Evolutionary conservation across 2,888 invertebrate genomes (phyloP), one percentile per base, ranked within the genome.

Genomic region (Limenitis arthemis): DNA sequence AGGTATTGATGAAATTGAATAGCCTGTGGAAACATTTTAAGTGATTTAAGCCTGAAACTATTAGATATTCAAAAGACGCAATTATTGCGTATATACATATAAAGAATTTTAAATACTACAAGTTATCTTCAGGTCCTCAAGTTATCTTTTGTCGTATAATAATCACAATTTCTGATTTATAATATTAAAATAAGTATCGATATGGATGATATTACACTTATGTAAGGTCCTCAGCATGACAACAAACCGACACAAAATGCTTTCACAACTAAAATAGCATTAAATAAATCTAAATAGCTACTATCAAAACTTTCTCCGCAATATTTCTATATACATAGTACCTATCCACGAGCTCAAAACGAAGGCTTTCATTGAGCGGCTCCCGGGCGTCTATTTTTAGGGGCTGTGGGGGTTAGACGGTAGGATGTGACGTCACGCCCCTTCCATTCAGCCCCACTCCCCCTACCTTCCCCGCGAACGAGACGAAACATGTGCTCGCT

Each of bases 321-420:
- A 6, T 46, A 39, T 44, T 38, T 38, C 34, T 36, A 39, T 40
- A 44, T 40, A 41, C 28, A 46, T 31, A 38, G 12, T 46, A 46
- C 8, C 20, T 39, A 38, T 12, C 30, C 37, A 43, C n/a, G 38
- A 38, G 34, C 39, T 40, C 40, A 39, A 38, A 40, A 54, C 56
- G 51, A 34, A 41, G 32, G 60, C 59, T 72, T 77, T 67, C 83
- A 84, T 85, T 84, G 81, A 83, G 77, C 79, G 69, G 63, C 63
- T 69, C 80, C 82, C 79, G 81, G 81, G 81, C 74, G 61, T 78
- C 84, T 85, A 84, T 84, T 85, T 83, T 78, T 83, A 82, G 81
- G 77, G 77, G 69, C 54, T 58, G 60, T 73, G 73, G 75, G 62
- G 68, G 65, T 56, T n/a, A n/a, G n/a, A n/a, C n/a, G n/a, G n/a